These are phyloP conservation scores for Schizopygopsis malacanthus DNA, from an alignment of 2,797 vertebrate genomes.

Conservation along the genomic window DNA sequence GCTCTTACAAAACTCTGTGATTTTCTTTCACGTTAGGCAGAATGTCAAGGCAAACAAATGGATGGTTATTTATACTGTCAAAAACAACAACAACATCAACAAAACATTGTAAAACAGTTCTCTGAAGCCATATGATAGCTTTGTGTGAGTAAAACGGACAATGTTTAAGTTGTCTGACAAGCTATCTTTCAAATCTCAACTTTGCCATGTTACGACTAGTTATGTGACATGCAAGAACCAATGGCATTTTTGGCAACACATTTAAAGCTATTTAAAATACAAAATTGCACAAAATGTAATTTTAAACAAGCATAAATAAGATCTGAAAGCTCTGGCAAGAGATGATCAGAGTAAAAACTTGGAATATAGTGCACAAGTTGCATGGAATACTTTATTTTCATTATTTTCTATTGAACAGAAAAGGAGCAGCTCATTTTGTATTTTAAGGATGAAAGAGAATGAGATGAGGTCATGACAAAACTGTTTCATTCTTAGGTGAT, in stretches of 20 bases:
- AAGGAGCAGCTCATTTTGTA: neutral
- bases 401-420: neutral
- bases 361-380: neutral
- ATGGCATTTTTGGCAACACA: neutral
- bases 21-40: neutral
- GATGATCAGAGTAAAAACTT: neutral
- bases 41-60: neutral
- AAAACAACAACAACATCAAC: no score
- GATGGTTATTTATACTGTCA: neutral
- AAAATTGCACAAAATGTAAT: neutral
- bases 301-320: neutral
- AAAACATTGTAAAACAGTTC: neutral
- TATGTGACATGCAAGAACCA: neutral
- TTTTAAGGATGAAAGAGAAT: neutral
- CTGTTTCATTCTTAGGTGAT: constrained; percentile 17
- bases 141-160: neutral
- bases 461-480: neutral
- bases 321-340: neutral
- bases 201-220: neutral
- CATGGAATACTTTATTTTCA: neutral
- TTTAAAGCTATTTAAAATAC: neutral
- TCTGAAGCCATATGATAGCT: neutral
- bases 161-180: neutral
- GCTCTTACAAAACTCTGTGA: neutral
- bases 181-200: neutral